Evolutionary conservation across 1,140 invertebrate genomes (phyloP).

Genomic region (Lordiphosa collinella): DNA sequence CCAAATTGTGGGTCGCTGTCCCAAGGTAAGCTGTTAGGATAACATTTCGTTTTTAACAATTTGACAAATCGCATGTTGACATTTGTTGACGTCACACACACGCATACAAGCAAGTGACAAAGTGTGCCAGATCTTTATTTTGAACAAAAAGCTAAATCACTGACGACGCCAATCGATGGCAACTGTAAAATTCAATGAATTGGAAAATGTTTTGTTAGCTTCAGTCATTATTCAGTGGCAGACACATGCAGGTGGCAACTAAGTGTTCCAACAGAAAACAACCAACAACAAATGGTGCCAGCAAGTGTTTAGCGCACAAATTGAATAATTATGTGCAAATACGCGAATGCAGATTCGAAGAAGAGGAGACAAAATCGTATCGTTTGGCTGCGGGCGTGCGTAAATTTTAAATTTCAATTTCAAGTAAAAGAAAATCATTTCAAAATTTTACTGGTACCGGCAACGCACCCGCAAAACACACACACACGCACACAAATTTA

Average conservation of each 20-base stretch:
- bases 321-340: conserved; percentile 68
- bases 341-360: conserved; percentile 21
- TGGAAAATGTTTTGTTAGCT: conserved; percentile 78
- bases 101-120: conserved; percentile 37
- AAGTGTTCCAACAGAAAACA: conserved; percentile 18
- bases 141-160: conserved; percentile 45
- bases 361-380: conserved; percentile 4
- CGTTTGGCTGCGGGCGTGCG: conserved; percentile 22
- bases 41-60: conserved; percentile 56
- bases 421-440: conserved; percentile 47
- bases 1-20: conserved; percentile 29
- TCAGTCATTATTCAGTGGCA: conserved; percentile 58
- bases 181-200: conserved; percentile 78
- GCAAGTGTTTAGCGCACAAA: conserved; percentile 30
- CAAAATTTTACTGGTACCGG: conserved; percentile 29
- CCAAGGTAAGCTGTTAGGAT: conserved; percentile 15
- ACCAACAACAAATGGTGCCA: conserved; percentile 29
- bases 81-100: conserved; percentile 62
- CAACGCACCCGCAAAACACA: not conserved
- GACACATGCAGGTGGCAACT: conserved; percentile 34
- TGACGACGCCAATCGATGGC: conserved; percentile 53
- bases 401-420: conserved; percentile 36
- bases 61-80: conserved; percentile 77
- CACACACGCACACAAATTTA: conserved; percentile 47
- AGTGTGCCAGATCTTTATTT: conserved; percentile 41